phyloP scores from a whole-genome alignment of 2,113 vertebrate genomes.

The Menidia beryllina region DNA sequence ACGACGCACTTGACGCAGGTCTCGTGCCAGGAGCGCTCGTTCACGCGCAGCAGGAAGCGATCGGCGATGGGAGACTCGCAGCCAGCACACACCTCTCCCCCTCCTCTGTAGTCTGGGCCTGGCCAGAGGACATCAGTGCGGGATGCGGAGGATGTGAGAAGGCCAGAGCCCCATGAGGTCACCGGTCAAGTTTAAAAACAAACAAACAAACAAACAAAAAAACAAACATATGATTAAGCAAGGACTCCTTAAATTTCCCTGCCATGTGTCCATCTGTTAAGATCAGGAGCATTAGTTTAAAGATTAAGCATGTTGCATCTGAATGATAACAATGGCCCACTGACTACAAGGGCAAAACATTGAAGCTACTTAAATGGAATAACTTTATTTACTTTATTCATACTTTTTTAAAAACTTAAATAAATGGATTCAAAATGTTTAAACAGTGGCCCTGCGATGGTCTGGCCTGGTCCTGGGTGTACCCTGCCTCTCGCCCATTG shows the following conservation, averaged over 20 bases:
- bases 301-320: neutral
- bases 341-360: neutral
- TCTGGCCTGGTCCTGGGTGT: no score
- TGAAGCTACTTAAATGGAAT: neutral
- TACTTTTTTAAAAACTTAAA: no score
- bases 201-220: no score
- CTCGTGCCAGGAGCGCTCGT: slow-evolving; percentile 91
- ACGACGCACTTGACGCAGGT: slow-evolving; percentile 89
- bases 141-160: slow-evolving; percentile 11
- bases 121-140: slow-evolving; percentile 14
- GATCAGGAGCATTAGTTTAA: neutral
- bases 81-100: slow-evolving; percentile 87
- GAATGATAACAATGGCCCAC: neutral
- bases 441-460: no score
- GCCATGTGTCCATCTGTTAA: neutral
- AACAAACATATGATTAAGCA: no score
- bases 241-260: neutral
- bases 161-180: neutral
- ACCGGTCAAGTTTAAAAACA: neutral
- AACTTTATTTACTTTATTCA: no score
- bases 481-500: no score
- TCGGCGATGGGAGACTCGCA: slow-evolving; percentile 89
- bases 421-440: no score
- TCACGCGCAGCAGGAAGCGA: slow-evolving; percentile 90
- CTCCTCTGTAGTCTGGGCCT: slow-evolving; percentile 83